These are phyloP conservation scores for Noturus placidus DNA, from an alignment of 2,113 vertebrate species.

Conservation along the genomic window DNA sequence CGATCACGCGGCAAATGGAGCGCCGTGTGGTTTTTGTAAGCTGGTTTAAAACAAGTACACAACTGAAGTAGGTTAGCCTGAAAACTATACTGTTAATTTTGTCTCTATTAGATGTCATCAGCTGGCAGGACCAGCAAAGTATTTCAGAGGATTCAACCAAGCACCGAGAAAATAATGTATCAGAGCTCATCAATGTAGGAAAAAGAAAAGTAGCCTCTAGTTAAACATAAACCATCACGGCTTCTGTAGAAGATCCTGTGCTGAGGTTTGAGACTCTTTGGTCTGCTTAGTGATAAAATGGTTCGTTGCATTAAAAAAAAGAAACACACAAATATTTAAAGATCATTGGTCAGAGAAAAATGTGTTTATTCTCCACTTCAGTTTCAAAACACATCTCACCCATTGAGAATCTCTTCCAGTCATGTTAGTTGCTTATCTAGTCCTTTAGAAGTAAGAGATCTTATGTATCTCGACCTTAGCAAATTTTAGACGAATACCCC, in stretches of 20 bases:
- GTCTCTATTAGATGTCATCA: not conserved
- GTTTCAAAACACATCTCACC: not conserved
- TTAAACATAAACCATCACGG: not conserved
- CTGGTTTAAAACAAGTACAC: not conserved
- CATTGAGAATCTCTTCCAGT: not conserved
- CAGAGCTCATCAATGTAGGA: not conserved
- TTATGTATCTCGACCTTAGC: not conserved
- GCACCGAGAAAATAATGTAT: not conserved
- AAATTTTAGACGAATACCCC: not conserved
- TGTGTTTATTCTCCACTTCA: not conserved
- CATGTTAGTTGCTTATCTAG: not conserved
- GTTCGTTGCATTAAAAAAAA: not conserved
- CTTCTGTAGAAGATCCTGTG: not conserved
- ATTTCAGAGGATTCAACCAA: not conserved
- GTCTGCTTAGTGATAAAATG: not conserved
- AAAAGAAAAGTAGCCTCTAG: not conserved
- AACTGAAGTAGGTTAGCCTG: not conserved
- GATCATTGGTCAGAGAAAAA: not conserved
- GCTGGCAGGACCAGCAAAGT: not conserved
- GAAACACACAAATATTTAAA: not conserved
- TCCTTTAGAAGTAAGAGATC: not conserved
- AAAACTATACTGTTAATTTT: not conserved
- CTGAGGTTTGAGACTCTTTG: not conserved
- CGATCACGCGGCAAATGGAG: not conserved
- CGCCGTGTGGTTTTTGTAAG: not conserved